Evolutionary conservation across 2,888 invertebrate species (phyloP).

Genomic region (Platypus cylindrus): DNA sequence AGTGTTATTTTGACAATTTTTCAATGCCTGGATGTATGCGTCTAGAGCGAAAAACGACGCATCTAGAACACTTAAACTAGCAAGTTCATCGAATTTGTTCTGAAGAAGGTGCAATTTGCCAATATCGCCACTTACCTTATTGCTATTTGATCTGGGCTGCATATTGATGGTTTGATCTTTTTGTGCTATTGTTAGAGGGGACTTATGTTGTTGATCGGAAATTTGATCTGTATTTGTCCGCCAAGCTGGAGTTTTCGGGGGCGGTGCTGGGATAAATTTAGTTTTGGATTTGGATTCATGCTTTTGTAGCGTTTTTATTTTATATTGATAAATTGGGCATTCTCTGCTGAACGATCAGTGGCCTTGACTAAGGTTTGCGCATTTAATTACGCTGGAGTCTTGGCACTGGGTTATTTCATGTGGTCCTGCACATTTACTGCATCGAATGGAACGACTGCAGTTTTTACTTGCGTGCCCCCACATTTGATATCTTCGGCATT

Average conservation of each 20-base stretch:
- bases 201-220: no score
- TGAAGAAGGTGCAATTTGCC: no score
- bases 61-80: no score
- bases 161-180: no score
- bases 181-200: neutral
- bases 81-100: no score
- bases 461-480: slow-evolving; percentile 22
- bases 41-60: no score
- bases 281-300: no score
- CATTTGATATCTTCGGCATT: slow-evolving; percentile 23
- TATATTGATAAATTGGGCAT: slow-evolving; percentile 4
- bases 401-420: slow-evolving; percentile 21
- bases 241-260: slow-evolving; percentile 1
- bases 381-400: slow-evolving; percentile 20
- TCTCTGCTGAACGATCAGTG: slow-evolving; percentile 14
- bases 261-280: slow-evolving; percentile 1
- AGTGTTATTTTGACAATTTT: no score
- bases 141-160: no score
- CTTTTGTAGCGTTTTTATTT: neutral
- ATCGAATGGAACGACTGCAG: neutral
- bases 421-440: slow-evolving; percentile 6
- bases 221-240: no score
- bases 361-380: slow-evolving; percentile 20
- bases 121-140: no score
- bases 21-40: no score